These are phyloP conservation scores for Nanger granti DNA, from an alignment of 2,113 vertebrate genomes.

Conservation along the genomic window DNA sequence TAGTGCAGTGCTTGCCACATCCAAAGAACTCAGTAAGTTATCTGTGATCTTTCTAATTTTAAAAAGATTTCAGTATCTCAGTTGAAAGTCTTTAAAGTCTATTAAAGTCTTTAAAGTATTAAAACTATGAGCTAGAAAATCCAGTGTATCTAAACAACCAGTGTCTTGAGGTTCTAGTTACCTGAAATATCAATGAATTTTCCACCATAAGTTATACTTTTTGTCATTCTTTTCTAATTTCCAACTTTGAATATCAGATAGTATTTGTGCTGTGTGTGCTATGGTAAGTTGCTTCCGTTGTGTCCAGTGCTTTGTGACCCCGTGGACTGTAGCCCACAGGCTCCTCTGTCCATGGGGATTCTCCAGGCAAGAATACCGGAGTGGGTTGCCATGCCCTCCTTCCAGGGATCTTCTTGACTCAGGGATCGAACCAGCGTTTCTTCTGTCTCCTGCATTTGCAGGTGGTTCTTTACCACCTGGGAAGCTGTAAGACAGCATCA, in stretches of 20 bases:
- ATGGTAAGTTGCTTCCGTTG: neutral
- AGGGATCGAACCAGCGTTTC: neutral
- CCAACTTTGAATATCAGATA: neutral
- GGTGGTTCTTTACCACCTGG: neutral
- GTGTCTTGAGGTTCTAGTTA: conserved; percentile 9
- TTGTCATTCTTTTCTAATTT: neutral
- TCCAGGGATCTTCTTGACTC: neutral
- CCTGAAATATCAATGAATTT: neutral
- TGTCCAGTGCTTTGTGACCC: neutral
- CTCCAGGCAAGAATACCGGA: neutral
- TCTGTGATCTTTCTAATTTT: neutral
- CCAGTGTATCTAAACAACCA: neutral
- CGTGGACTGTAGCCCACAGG: neutral
- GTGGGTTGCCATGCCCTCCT: neutral
- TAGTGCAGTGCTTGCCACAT: neutral
- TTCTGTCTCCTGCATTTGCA: neutral
- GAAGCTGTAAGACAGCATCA: neutral
- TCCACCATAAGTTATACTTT: neutral
- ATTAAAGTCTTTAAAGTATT: neutral
- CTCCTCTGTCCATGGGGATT: neutral
- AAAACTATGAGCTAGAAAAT: conserved; percentile 3
- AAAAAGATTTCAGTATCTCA: neutral
- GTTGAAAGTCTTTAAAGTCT: neutral
- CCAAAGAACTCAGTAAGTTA: neutral
- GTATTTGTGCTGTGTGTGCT: neutral